Base-by-base conservation (phyloP, 2,113 vertebrate species). In the Nibea coibor region DNA sequence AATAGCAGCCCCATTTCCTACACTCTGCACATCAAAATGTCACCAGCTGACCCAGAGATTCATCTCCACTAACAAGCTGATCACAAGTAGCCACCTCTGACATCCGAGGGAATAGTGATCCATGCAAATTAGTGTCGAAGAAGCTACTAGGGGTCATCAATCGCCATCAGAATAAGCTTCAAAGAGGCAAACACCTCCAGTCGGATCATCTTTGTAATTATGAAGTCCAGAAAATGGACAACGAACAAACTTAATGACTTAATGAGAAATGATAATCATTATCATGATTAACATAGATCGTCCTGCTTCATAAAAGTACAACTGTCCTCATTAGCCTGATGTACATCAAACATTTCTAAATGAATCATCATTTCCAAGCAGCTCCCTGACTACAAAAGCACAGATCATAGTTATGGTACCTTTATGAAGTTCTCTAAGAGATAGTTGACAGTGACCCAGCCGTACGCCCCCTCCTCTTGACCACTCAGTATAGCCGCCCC, bases 381-480 rank as follows among this genome's bases (percentile, higher is more conserved):
- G 35, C 35, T 39, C 8, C 35, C 19, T 20, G 7, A 26, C 35
- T 51, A 3, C 17, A 31, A 57, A 66, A 28, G 24, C 42, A 75
- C 15, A 31, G 12, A 39, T 56, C 11, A 19, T 22, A 58, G 26
- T 43, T 26, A 9, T 1, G 20, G 9, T 72, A 98, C 97, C 96
- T 96, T 95, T 22, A 96, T 95, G 77, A 98, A 97, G 90, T 96
- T 97, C 61, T 96, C 93, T 67, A 96, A 92, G 45, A 98, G 95
- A 72, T 97, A 97, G 93, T 98, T 98, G 83, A 95, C 94, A 0
- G 96, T 97, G 89, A 97, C 95, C 96, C 97, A 97, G 61, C 96
- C 96, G 0, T 96, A 96, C 0, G 94, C 93, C 0, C 96, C 96
- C 73, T 98, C 96, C 24, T 96, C 93, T 15, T 94, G 89, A 26